Conservation (phyloP, 2,888 invertebrate species). For the Nezara viridula region DNA sequence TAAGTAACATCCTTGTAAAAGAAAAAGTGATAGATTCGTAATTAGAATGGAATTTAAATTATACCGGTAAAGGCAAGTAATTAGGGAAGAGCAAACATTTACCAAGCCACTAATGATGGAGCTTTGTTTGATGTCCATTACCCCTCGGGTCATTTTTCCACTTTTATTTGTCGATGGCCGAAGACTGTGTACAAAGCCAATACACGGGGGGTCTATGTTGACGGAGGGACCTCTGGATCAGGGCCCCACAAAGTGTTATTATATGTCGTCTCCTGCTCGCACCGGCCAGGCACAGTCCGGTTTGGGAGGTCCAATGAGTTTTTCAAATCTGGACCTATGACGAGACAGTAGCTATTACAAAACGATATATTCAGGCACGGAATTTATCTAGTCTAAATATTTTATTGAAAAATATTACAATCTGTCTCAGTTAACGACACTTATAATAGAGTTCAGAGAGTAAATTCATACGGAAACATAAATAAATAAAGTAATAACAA, state of each 20-base stretch:
- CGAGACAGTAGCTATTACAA: neutral
- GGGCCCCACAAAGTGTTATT: conserved; percentile 17
- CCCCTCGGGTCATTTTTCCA: conserved; percentile 51
- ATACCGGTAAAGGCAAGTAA: conserved; percentile 31
- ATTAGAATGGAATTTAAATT: conserved; percentile 34
- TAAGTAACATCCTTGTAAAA: neutral
- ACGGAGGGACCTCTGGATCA: conserved; percentile 1
- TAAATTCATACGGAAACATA: too few relatives aligned
- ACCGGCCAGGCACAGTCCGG: neutral
- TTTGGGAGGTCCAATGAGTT: neutral
- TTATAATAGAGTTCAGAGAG: too few relatives aligned
- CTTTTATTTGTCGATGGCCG: conserved; percentile 29
- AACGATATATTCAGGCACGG: neutral
- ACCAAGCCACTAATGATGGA: conserved; percentile 28
- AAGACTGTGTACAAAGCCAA: conserved; percentile 38
- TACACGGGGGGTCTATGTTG: conserved; percentile 24
- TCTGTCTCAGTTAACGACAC: too few relatives aligned
- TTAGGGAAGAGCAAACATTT: conserved; percentile 39
- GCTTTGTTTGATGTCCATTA: conserved; percentile 44
- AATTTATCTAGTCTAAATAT: too few relatives aligned
- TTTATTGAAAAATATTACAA: too few relatives aligned
- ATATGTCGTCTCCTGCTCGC: neutral
- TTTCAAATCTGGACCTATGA: neutral
- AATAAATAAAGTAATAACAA: too few relatives aligned
- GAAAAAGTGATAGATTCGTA: neutral